These are phyloP conservation scores for Temnothorax curvispinosus DNA, from an alignment of 1,140 invertebrate species.

Conservation along the genomic window DNA sequence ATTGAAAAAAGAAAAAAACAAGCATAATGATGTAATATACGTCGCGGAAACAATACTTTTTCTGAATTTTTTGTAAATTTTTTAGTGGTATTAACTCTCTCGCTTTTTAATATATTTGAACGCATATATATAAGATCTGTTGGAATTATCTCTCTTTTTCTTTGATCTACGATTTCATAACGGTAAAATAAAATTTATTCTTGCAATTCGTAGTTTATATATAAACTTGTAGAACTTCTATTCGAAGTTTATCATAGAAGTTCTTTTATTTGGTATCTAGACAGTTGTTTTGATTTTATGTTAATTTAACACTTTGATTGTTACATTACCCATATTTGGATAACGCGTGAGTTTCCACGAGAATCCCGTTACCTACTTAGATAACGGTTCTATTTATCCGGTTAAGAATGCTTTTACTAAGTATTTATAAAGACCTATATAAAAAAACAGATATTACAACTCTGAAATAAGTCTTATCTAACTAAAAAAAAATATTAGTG, in stretches of 20 bases:
- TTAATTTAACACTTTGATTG: background rate
- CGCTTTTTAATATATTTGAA: background rate
- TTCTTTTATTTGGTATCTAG: background rate
- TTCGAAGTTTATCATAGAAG: background rate
- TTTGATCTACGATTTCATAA: background rate
- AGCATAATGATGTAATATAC: background rate
- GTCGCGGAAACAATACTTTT: background rate
- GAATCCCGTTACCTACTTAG: background rate
- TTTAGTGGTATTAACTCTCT: background rate
- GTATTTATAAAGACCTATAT: background rate
- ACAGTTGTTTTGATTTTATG: background rate
- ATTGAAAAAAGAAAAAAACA: background rate
- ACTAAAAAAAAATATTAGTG: background rate
- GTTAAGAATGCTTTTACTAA: background rate
- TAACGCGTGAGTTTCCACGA: background rate
- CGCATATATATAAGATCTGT: background rate
- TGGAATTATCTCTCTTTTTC: background rate
- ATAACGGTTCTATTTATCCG: background rate
- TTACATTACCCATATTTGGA: background rate
- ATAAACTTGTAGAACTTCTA: background rate
- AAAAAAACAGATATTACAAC: background rate
- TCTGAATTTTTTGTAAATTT: background rate
- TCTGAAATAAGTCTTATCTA: background rate
- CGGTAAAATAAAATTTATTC: background rate
- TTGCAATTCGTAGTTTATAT: background rate